Evolutionary conservation across 1,140 invertebrate genomes (phyloP).

Genomic region (Trichonephila inaurata): DNA sequence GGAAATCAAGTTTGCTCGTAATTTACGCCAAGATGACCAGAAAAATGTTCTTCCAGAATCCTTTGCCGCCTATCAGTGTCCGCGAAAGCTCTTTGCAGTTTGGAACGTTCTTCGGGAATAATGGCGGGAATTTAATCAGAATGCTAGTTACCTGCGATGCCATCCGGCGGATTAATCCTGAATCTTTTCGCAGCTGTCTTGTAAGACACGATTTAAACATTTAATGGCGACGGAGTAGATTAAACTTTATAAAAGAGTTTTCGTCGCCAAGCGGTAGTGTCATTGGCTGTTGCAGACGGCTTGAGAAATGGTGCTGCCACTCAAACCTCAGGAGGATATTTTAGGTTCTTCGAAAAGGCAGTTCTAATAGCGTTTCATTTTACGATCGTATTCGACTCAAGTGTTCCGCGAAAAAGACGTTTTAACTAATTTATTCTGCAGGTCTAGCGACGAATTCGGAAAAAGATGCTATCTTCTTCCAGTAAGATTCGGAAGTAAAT

Average conservation of each 20-base stretch:
- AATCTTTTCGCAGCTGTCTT: conserved; percentile 15
- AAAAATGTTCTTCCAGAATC: conserved; percentile 25
- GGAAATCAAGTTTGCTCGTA: conserved; percentile 47
- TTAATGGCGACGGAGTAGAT: not conserved
- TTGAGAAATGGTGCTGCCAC: conserved; percentile 27
- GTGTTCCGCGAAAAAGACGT: conserved; percentile 5
- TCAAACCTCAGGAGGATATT: not conserved
- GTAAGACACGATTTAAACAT: conserved; percentile 23
- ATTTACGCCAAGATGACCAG: conserved; percentile 39
- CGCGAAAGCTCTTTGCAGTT: not conserved
- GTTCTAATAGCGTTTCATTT: not conserved
- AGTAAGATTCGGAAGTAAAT: not conserved
- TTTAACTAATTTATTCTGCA: conserved; percentile 31
- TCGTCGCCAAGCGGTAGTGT: not conserved
- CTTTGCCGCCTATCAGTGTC: not conserved
- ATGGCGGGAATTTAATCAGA: conserved; percentile 36
- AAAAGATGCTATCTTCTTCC: not conserved
- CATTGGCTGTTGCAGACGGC: not conserved
- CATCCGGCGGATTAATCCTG: not conserved
- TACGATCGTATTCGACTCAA: conserved; percentile 34
- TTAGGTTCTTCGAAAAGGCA: conserved; percentile 20
- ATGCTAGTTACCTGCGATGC: not conserved
- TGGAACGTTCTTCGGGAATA: not conserved
- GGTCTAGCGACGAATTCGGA: not conserved
- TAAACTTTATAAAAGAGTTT: conserved; percentile 13